These are phyloP conservation scores for Drosophila bunnanda DNA, from an alignment of 2,888 invertebrate species.

Conservation along the genomic window DNA sequence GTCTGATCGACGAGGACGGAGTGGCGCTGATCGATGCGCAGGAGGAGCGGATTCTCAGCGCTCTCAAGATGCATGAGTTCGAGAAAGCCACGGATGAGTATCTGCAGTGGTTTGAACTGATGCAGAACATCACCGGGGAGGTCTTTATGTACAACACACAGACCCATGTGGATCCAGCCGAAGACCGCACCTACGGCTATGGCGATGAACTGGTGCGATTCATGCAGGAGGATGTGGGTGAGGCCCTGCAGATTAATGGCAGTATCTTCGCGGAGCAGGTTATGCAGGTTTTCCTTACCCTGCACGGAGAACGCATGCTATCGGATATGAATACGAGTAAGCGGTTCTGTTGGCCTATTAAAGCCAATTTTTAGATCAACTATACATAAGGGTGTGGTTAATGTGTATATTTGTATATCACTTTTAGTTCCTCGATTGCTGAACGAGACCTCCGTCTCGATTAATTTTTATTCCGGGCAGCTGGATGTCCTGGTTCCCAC, in stretches of 20 bases:
- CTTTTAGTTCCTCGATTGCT: conserved; percentile 88
- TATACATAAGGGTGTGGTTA: neutral
- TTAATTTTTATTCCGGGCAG: conserved; percentile 92
- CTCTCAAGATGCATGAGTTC: conserved; percentile 85
- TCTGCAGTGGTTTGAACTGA: conserved; percentile 16
- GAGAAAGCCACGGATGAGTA: conserved; percentile 30
- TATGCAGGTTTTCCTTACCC: neutral
- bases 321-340: conserved; percentile 86
- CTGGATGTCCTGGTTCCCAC: conserved; percentile 90
- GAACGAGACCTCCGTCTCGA: conserved; percentile 88
- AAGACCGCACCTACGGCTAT: conserved; percentile 86
- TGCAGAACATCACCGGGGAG: conserved; percentile 59
- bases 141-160: conserved; percentile 85
- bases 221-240: conserved; percentile 90
- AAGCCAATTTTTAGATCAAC: neutral
- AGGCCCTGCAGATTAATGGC: conserved; percentile 90
- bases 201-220: conserved; percentile 85
- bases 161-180: conserved; percentile 85
- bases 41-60: conserved; percentile 74
- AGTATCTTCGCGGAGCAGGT: conserved; percentile 82
- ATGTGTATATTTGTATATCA: no score
- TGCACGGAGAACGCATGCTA: conserved; percentile 34
- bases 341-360: neutral
- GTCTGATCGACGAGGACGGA: conserved; percentile 89
- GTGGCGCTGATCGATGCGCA: conserved; percentile 83